Conservation (phyloP, 2,797 vertebrate genomes). For the Graptemys geographica region DNA sequence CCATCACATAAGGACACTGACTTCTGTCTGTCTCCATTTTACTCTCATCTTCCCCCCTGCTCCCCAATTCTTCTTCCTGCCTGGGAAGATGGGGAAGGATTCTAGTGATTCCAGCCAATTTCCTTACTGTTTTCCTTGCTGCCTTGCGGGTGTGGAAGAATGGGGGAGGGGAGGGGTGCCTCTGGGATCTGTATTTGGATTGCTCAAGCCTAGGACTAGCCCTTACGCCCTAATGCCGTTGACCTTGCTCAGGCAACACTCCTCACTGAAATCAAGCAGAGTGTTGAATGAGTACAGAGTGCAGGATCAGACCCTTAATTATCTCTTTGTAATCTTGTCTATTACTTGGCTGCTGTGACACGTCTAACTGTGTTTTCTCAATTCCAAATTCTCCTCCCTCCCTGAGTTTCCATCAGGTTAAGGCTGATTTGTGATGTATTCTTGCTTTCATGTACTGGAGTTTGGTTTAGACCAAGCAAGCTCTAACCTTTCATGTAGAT, state of each 20-base stretch:
- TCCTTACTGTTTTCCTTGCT: background rate
- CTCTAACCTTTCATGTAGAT: background rate
- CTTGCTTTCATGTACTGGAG: background rate
- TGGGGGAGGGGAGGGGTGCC: background rate
- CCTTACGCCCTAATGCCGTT: background rate
- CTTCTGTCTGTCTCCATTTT: constrained; percentile 9
- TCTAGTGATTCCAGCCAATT: background rate
- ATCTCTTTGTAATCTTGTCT: background rate
- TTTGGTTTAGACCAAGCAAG: accelerated
- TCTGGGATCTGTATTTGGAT: background rate
- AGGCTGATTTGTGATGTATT: background rate
- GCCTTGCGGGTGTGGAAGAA: background rate
- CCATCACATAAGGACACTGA: background rate
- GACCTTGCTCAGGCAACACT: accelerated
- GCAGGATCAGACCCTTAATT: background rate
- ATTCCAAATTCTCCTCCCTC: background rate
- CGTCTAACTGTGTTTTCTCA: background rate
- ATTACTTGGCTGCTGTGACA: accelerated
- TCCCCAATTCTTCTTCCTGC: background rate
- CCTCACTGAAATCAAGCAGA: background rate
- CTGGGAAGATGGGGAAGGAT: background rate
- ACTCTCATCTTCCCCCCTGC: background rate
- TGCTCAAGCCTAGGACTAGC: background rate
- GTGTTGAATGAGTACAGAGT: background rate
- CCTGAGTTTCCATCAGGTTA: background rate